phyloP scores from a whole-genome alignment of 2,888 invertebrate species.

The Nomada lathburiana region DNA sequence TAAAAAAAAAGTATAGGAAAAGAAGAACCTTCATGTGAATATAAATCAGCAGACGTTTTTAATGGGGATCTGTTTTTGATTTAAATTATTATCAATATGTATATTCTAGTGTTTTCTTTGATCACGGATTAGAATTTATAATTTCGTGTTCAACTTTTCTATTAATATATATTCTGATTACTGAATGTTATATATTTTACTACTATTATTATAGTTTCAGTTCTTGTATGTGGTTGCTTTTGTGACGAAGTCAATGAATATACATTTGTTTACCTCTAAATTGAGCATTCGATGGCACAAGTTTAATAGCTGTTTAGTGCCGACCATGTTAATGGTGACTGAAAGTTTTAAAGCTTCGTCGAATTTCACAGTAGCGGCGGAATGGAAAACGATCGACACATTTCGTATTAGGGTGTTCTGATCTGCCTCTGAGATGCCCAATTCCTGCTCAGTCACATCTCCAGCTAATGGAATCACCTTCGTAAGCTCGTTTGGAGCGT shows the following conservation, averaged over 20 bases:
- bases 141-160: too few relatives aligned
- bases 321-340: slow-evolving; percentile 91
- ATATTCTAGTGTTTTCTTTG: too few relatives aligned
- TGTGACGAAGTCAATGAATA: not conserved
- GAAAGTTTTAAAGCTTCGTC: slow-evolving; percentile 91
- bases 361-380: slow-evolving; percentile 93
- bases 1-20: too few relatives aligned
- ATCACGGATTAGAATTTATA: too few relatives aligned
- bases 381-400: slow-evolving; percentile 92
- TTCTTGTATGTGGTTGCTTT: too few relatives aligned
- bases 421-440: slow-evolving; percentile 86
- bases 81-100: too few relatives aligned
- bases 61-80: too few relatives aligned
- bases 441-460: slow-evolving; percentile 87
- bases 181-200: too few relatives aligned
- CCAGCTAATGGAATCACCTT: slow-evolving; percentile 89
- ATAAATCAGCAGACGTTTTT: too few relatives aligned
- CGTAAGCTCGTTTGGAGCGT: slow-evolving; percentile 86
- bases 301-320: slow-evolving; percentile 89
- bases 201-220: too few relatives aligned
- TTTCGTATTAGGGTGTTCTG: slow-evolving; percentile 86
- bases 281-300: slow-evolving; percentile 89
- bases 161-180: too few relatives aligned
- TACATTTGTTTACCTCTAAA: slow-evolving; percentile 86
- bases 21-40: too few relatives aligned